These are phyloP conservation scores for Venustaconcha ellipsiformis DNA, from an alignment of 1,140 invertebrate species.

Conservation along the genomic window DNA sequence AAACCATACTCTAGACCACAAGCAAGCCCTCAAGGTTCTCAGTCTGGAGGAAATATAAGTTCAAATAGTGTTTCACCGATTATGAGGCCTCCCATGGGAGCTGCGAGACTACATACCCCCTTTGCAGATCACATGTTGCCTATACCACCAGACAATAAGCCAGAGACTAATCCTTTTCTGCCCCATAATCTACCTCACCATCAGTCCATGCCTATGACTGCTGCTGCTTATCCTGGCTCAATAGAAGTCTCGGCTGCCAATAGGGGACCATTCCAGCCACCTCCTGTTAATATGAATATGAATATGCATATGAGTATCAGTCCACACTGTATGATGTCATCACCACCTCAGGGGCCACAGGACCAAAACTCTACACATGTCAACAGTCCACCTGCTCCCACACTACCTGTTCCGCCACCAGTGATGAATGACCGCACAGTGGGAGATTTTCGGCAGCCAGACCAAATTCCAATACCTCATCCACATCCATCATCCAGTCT, in stretches of 20 bases:
- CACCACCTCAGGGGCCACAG: conserved; percentile 8
- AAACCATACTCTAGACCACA: conserved; percentile 48
- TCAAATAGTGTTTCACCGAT: conserved; percentile 2
- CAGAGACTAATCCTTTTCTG: conserved; percentile 23
- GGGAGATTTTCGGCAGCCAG: conserved; percentile 27
- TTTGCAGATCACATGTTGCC: conserved; percentile 19
- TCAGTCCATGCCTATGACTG: neutral
- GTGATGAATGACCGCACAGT: conserved; percentile 24
- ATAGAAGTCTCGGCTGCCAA: neutral
- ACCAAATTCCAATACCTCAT: conserved; percentile 32
- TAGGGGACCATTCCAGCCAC: conserved; percentile 11
- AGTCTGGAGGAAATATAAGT: neutral
- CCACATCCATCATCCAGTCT: conserved; percentile 36
- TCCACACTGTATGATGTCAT: conserved; percentile 18
- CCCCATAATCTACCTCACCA: conserved; percentile 33
- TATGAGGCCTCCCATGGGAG: conserved; percentile 4
- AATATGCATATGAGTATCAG: conserved; percentile 30
- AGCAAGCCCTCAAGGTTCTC: conserved; percentile 18
- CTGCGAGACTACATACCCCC: conserved; percentile 10
- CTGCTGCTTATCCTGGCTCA: no score
- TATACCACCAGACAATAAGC: conserved; percentile 13
- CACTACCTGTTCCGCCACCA: conserved; percentile 18
- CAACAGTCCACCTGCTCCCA: conserved; percentile 21
- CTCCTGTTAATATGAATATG: conserved; percentile 12
- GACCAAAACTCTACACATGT: conserved; percentile 26